phyloP scores from a whole-genome alignment of 2,797 vertebrate species.

The Phrynocephalus guinanensis region DNA sequence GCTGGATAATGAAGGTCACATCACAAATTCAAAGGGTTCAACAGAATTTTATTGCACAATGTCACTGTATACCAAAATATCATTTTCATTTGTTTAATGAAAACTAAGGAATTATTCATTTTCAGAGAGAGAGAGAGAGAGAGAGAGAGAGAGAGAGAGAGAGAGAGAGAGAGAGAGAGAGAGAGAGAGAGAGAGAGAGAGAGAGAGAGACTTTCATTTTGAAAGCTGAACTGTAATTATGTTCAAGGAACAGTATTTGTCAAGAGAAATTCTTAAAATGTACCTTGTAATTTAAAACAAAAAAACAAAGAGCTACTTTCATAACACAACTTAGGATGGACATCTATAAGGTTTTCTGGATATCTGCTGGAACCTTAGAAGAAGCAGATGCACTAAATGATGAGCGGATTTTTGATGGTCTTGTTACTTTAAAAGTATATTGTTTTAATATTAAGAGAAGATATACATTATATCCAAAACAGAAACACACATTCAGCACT shows the following conservation, averaged over 20 bases:
- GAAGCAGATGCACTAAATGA: constrained; percentile 26
- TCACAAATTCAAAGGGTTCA: background rate
- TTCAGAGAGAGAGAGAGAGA: too few species aligned
- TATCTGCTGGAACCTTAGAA: constrained; percentile 34
- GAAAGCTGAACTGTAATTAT: background rate
- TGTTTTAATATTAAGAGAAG: background rate
- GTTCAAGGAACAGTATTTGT: constrained; percentile 9
- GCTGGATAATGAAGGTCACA: background rate
- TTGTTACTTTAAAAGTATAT: constrained; percentile 44
- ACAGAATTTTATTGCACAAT: background rate
- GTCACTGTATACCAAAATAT: background rate
- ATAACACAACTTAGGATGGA: background rate
- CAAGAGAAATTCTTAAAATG: background rate
- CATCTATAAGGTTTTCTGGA: constrained; percentile 36
- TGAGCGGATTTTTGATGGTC: constrained; percentile 27
- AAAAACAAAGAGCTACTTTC: background rate
- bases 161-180: too few species aligned
- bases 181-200: too few species aligned
- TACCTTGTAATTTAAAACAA: background rate
- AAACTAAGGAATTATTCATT: background rate
- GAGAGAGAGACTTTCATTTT: too few species aligned
- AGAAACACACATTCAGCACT: background rate
- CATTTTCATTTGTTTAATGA: too few species aligned
- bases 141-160: too few species aligned
- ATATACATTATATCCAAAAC: background rate